These are phyloP conservation scores for Balearica regulorum DNA, from an alignment of 2,797 vertebrate genomes.

Conservation along the genomic window DNA sequence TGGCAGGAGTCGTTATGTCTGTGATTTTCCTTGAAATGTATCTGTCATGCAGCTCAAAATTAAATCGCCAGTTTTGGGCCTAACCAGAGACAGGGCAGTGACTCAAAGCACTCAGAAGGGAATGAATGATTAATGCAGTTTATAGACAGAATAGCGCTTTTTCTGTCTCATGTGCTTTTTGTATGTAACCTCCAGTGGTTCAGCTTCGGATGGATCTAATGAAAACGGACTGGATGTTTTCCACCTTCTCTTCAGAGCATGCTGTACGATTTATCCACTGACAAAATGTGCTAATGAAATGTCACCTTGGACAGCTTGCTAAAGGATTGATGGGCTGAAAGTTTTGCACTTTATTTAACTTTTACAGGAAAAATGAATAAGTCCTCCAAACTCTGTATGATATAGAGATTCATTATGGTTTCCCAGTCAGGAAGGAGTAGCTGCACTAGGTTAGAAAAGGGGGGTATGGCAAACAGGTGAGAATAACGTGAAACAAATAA, in stretches of 20 bases:
- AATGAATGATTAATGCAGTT: slow-evolving; percentile 86
- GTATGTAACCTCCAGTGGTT: slow-evolving; percentile 80
- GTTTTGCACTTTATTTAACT: slow-evolving; percentile 88
- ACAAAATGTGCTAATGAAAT: slow-evolving; percentile 94
- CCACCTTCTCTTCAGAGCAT: slow-evolving; percentile 77
- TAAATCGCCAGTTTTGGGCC: slow-evolving; percentile 76
- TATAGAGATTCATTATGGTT: slow-evolving; percentile 70
- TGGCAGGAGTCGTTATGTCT: slow-evolving; percentile 86
- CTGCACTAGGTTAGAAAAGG: not conserved
- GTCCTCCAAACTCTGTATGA: slow-evolving; percentile 73
- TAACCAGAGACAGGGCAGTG: slow-evolving; percentile 70
- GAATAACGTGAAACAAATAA: slow-evolving; percentile 44
- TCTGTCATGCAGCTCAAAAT: slow-evolving; percentile 80
- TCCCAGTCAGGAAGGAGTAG: slow-evolving; percentile 30
- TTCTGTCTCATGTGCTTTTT: slow-evolving; percentile 75
- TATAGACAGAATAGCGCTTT: slow-evolving; percentile 78
- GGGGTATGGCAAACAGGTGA: slow-evolving; percentile 2
- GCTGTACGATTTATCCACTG: slow-evolving; percentile 88
- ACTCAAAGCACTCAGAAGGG: slow-evolving; percentile 74
- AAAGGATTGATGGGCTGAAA: slow-evolving; percentile 87
- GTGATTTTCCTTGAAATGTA: slow-evolving; percentile 88
- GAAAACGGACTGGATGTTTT: slow-evolving; percentile 84
- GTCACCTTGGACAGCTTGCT: slow-evolving; percentile 88
- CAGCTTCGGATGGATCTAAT: slow-evolving; percentile 81
- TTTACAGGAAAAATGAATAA: slow-evolving; percentile 79